A percentile compares a stretch with the other conserved stretches of the same genome.
Conservation (phyloP, 2,888 invertebrate genomes). For the Penaeus monodon region DNA sequence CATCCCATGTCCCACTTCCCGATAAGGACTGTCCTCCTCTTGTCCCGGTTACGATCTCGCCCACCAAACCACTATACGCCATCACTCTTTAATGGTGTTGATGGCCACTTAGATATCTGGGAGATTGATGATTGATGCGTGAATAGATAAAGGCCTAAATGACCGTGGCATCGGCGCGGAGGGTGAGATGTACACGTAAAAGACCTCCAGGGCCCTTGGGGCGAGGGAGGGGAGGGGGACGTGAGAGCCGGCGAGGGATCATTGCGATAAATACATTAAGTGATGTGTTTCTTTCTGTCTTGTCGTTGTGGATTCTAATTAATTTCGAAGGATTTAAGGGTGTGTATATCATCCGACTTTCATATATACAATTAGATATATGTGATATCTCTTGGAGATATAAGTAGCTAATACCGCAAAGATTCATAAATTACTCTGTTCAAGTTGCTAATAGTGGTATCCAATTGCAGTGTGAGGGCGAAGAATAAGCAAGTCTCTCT, state of each 20-base stretch:
- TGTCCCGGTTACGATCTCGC: too few species aligned
- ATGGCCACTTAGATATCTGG: too few species aligned
- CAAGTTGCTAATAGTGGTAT: conserved; percentile 51
- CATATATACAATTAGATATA: conserved; percentile 39
- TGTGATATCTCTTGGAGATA: conserved; percentile 45
- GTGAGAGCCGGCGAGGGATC: conserved; percentile 9
- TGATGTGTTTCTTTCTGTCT: conserved; percentile 9
- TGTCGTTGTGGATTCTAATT: conserved; percentile 40
- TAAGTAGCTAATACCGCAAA: conserved; percentile 42
- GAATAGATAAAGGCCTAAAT: too few species aligned
- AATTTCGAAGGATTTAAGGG: conserved; percentile 42
- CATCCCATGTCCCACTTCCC: too few species aligned
- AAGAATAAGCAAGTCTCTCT: not conserved
- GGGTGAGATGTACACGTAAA: too few species aligned
- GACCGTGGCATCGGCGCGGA: too few species aligned
- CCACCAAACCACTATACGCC: too few species aligned
- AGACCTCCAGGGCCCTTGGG: not conserved
- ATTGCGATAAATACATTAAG: not conserved
- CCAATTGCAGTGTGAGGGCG: conserved; percentile 41
- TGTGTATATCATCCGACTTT: conserved; percentile 25
- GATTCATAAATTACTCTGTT: conserved; percentile 58
- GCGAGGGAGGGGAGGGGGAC: not conserved
- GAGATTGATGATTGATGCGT: too few species aligned
- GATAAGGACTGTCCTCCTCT: too few species aligned
- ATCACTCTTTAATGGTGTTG: too few species aligned